These are phyloP conservation scores for Steinernema hermaphroditum DNA, from an alignment of 2,888 invertebrate genomes.

Conservation along the genomic window DNA sequence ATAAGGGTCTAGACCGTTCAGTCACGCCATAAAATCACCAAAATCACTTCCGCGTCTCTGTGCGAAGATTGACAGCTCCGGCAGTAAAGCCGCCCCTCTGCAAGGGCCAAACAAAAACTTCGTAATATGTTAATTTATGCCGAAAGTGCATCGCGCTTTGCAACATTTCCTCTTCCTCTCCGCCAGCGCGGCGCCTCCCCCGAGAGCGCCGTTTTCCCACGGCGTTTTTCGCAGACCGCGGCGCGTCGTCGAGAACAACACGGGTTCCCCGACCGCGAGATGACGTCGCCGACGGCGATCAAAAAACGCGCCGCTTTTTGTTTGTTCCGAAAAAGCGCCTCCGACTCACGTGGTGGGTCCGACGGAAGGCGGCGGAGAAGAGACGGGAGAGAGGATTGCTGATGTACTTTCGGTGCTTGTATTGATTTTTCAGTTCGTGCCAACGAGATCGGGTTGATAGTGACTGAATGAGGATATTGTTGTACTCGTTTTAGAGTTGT, in stretches of 20 bases:
- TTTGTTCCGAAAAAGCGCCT: background rate
- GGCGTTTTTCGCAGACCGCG: background rate
- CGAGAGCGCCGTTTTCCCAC: conserved; percentile 4
- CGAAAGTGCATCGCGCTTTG: background rate
- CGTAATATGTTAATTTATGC: too few species aligned
- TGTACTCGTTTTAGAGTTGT: too few species aligned
- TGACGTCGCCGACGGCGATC: conserved; percentile 7
- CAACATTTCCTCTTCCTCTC: background rate
- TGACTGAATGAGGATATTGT: too few species aligned
- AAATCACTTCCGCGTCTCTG: too few species aligned
- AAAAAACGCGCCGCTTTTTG: conserved; percentile 4
- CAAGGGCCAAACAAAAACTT: too few species aligned
- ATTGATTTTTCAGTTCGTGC: too few species aligned
- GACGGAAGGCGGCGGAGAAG: background rate
- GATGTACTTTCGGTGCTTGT: background rate
- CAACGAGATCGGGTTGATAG: too few species aligned
- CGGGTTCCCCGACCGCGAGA: background rate
- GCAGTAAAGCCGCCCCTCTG: too few species aligned
- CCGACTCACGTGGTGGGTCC: background rate
- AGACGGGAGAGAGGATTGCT: background rate
- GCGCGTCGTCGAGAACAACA: background rate
- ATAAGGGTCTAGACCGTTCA: too few species aligned
- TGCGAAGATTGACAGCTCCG: too few species aligned
- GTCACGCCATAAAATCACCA: too few species aligned
- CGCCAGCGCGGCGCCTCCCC: background rate